Conservation (phyloP, 35 echinoderm and acorn worm species). For the Heliocidaris tuberculata region DNA sequence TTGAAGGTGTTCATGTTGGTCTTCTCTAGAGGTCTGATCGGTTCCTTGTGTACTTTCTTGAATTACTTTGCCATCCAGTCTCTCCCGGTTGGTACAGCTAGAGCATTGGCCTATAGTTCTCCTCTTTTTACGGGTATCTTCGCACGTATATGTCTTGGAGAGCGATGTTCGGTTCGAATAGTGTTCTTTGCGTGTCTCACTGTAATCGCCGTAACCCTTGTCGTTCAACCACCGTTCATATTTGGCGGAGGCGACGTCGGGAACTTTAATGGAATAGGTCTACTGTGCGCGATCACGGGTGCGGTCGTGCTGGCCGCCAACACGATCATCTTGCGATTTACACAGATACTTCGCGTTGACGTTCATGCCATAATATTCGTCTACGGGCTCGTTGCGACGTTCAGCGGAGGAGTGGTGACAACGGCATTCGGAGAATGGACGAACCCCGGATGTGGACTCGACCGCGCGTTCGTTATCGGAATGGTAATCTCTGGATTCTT, state of each 20-base stretch:
- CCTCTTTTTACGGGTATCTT: neutral
- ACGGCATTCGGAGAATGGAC: neutral
- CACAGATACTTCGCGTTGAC: neutral
- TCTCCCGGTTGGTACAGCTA: neutral
- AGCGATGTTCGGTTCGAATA: neutral
- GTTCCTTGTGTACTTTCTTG: neutral
- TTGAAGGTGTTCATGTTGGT: neutral
- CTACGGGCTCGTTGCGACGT: neutral
- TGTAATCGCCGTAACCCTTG: neutral
- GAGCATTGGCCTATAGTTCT: neutral
- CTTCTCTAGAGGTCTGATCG: neutral
- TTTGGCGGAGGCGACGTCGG: neutral
- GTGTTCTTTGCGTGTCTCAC: neutral
- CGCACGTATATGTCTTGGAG: neutral
- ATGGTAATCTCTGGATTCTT: neutral
- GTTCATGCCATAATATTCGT: neutral
- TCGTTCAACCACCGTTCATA: neutral
- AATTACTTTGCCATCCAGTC: neutral
- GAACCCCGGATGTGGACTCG: neutral
- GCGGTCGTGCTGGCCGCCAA: neutral
- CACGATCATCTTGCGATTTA: neutral
- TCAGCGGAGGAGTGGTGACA: neutral
- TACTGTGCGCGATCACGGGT: neutral
- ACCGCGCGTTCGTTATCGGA: neutral
- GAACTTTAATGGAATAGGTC: neutral